These are phyloP conservation scores for Grammomys surdaster DNA, from an alignment of 2,113 vertebrate species.

Conservation along the genomic window DNA sequence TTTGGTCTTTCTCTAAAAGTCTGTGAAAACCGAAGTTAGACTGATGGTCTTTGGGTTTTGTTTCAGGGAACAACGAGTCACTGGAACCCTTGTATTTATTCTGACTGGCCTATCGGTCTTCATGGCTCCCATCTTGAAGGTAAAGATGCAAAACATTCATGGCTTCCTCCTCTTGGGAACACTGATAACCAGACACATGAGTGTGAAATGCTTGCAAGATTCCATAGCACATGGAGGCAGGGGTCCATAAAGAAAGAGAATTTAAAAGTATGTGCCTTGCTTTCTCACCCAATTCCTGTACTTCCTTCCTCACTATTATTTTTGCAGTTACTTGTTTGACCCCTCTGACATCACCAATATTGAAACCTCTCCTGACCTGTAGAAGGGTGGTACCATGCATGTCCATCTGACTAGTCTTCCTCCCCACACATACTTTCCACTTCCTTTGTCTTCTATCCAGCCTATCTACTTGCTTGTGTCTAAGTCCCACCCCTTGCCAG, in stretches of 20 bases:
- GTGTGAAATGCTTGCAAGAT: not conserved
- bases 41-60: conserved; percentile 76
- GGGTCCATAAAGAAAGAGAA: not conserved
- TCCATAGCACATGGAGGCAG: not conserved
- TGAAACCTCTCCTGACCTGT: not conserved
- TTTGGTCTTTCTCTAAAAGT: not conserved
- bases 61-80: conserved; percentile 97
- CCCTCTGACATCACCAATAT: not conserved
- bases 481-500: not conserved
- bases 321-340: conserved; percentile 12
- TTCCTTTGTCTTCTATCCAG: not conserved
- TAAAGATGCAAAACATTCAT: conserved; percentile 78
- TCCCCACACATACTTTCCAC: not conserved
- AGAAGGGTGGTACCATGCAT: not conserved
- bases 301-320: not conserved
- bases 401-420: not conserved
- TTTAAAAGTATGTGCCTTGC: not conserved
- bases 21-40: conserved; percentile 6
- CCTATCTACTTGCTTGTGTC: not conserved
- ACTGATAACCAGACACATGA: not conserved
- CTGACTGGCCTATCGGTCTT: conserved; percentile 98
- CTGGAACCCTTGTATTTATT: conserved; percentile 94
- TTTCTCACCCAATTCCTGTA: not conserved
- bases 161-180: not conserved
- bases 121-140: conserved; percentile 99